Conservation (phyloP, 2,888 invertebrate species). For the Didymodactylos carnosus region DNA sequence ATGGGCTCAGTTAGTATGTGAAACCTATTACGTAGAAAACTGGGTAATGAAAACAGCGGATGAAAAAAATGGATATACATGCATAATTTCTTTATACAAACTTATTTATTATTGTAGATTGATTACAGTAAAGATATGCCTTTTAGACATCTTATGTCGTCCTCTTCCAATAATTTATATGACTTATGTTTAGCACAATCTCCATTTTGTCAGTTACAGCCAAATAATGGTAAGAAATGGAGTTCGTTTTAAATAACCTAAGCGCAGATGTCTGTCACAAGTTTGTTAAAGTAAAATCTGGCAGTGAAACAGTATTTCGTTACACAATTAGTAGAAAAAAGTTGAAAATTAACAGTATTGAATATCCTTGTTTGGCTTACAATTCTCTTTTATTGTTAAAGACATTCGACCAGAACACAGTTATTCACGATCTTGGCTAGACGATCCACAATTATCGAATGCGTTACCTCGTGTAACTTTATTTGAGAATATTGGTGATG, state of each 20-base stretch:
- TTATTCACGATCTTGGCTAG: neutral
- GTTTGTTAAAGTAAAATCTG: no score
- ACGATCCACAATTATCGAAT: neutral
- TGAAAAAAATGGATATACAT: no score
- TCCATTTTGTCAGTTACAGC: neutral
- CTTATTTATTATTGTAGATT: no score
- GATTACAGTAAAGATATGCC: no score
- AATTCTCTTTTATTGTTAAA: neutral
- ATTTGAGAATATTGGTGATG: neutral
- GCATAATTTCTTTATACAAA: no score
- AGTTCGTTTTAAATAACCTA: no score
- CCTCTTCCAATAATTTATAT: neutral
- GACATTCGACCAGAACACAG: neutral
- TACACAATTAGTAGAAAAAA: no score
- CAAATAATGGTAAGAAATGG: neutral
- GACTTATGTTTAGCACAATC: neutral
- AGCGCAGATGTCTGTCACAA: no score
- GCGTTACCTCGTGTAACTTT: neutral
- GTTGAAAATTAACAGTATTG: neutral
- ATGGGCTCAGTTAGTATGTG: no score
- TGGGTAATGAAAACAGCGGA: no score
- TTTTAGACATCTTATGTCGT: neutral
- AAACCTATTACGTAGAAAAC: no score
- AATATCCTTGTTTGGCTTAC: neutral
- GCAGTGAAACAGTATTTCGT: no score